Conservation (phyloP, 1,140 invertebrate genomes). For the Pygmarrhopalites habei region DNA sequence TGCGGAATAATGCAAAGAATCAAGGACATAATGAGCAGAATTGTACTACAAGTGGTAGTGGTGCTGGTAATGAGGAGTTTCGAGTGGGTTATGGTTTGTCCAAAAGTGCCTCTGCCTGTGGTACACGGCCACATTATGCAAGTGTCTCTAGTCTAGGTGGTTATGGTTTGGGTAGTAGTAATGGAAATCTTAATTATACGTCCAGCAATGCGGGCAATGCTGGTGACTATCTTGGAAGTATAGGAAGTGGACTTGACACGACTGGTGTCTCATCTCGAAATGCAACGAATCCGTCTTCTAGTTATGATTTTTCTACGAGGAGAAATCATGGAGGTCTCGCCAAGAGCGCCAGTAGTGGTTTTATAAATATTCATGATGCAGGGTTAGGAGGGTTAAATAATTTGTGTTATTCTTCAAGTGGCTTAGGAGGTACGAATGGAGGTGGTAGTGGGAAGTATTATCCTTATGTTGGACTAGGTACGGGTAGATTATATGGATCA, state of each 20-base stretch:
- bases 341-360: slow-evolving; percentile 37
- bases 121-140: slow-evolving; percentile 13
- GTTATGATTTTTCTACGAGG: slow-evolving; percentile 11
- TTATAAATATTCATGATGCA: slow-evolving; percentile 31
- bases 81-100: slow-evolving; percentile 31
- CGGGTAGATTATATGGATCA: slow-evolving; percentile 23
- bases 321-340: slow-evolving; percentile 35
- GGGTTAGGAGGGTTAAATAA: slow-evolving; percentile 9
- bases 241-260: neutral
- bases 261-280: neutral
- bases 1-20: slow-evolving; percentile 5
- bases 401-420: neutral
- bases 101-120: slow-evolving; percentile 35
- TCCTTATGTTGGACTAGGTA: slow-evolving; percentile 20
- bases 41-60: neutral
- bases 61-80: slow-evolving; percentile 15
- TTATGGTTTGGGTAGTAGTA: slow-evolving; percentile 13
- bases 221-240: slow-evolving; percentile 1
- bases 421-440: neutral
- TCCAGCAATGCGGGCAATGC: neutral
- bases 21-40: slow-evolving; percentile 1
- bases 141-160: slow-evolving; percentile 6
- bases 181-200: neutral
- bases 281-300: neutral
- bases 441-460: slow-evolving; percentile 20